Evolutionary conservation across 2,888 invertebrate species (phyloP), one percentile per base, ranked within the genome.

Genomic region (Drosophila merina): DNA sequence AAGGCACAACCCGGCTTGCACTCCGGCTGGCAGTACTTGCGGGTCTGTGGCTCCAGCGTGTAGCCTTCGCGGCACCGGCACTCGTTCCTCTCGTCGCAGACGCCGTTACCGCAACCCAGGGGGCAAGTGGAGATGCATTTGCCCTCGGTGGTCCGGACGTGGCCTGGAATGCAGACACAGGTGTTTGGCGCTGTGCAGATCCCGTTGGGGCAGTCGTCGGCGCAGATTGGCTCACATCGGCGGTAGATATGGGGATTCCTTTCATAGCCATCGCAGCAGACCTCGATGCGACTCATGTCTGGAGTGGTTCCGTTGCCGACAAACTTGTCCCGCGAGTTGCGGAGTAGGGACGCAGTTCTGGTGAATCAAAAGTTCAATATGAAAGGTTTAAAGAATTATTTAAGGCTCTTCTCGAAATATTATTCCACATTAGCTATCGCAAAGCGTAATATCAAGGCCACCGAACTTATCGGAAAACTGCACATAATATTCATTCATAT

Each of bases 211-310:
- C 93, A 93, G 7, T 91, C 91, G 8, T 92, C 90, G 0, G 42
- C 72, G 68, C 94, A 94, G 20, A 91, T 74, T 0, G 93, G 93
- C 52, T 89, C 88, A 68, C 93, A 93, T 31, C 76, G 74, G 2
- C 77, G 75, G 51, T 77, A 79, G 12, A 79, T 74, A 49, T 85
- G 88, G 0, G 75, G 82, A 89, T 95, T 94, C 9, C 94, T 93
- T 68, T 93, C 92, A 90, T 94, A 96, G 12, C 96, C 96, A 0
- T 93, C 93, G 87, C 96, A 96, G 88, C 96, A 96, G 26, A 94
- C 93, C 72, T 94, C 93, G 77, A 95, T 94, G 68, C 93, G 93
- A 84, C 95, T 95, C 80, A 94, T 92, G 25, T 94, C 93, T 5
- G 94, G 91, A 1, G 93, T 92, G 0, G 95, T 90, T 30, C 91